Evolutionary conservation across 2,888 invertebrate genomes (phyloP), one percentile per base, ranked within the genome.

Genomic region (Bruchidius siliquastri): DNA sequence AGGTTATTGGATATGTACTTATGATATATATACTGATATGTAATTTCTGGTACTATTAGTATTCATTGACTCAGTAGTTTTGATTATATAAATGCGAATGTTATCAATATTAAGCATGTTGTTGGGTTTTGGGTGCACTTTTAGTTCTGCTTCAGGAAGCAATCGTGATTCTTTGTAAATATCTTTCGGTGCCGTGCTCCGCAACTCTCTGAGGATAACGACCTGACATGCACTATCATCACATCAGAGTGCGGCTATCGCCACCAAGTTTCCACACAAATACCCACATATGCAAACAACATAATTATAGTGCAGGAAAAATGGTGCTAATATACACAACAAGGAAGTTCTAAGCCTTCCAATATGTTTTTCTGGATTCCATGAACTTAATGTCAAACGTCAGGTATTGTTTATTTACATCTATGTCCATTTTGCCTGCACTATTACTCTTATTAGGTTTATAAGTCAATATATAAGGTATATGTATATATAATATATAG

Each of bases 211-310:
- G 76, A 74, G 77, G 85, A 86, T 86, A 86, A 86, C 86, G 86
- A 86, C 86, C 86, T 86, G 86, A 86, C 85, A 85, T 82, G 82
- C 79, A 82, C 80, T 81, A 80, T 80, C 81, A 77, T 22, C 20
- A 77, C 74, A 75, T 75, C 77, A 79, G 76, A 76, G 76, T 76
- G 77, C 75, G 74, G 21, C 72, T 74, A 68, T 73, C 78, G 75
- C 73, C 78, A 76, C 72, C 72, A 71, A 67, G 18, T 71, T 1
- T 70, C 10, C 49, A 76, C 74, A 73, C 67, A 76, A 84, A 84
- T 84, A 83, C 82, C 80, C 79, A 81, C 82, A 82, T 76, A 74
- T 79, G 80, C 79, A 77, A 80, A 80, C 79, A 78, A 77, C 75
- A 76, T 73, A 3, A 49, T 49, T 73, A 72, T 77, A 49, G 49